Conservation (phyloP, 1,140 invertebrate genomes). For the Drosophila punjabiensis region DNA sequence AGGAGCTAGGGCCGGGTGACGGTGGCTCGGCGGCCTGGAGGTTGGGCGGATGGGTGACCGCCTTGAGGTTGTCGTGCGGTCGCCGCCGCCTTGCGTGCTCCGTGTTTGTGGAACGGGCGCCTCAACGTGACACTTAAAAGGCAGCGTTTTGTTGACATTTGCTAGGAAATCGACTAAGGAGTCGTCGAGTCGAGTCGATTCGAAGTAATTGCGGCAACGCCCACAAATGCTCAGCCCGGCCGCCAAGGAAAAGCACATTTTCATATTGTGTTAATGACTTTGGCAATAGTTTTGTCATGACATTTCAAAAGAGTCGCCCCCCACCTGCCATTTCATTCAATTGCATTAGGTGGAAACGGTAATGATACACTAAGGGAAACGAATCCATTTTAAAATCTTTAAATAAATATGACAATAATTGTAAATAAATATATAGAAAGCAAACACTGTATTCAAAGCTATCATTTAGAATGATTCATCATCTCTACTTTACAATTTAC, state of each 20-base stretch:
- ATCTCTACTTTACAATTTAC: neutral
- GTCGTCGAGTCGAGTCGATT: conserved; percentile 54
- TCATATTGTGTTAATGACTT: conserved; percentile 83
- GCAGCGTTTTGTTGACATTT: conserved; percentile 82
- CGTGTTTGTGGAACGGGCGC: conserved; percentile 31
- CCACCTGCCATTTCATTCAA: conserved; percentile 51
- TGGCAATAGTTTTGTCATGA: conserved; percentile 78
- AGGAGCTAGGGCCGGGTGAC: conserved; percentile 35
- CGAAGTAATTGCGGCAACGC: conserved; percentile 70
- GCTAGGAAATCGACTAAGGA: conserved; percentile 69
- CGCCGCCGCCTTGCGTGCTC: conserved; percentile 62
- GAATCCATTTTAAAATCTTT: neutral
- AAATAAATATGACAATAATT: no score
- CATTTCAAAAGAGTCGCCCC: conserved; percentile 54
- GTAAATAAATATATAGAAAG: neutral
- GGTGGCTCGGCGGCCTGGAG: neutral
- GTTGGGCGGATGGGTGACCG: conserved; percentile 26
- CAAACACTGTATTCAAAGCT: neutral
- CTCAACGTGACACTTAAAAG: conserved; percentile 80
- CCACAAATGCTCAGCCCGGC: conserved; percentile 36
- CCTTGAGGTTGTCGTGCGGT: conserved; percentile 58
- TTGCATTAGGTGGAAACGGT: conserved; percentile 41
- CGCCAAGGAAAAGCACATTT: conserved; percentile 60
- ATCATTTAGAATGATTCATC: neutral
- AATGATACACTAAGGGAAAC: conserved; percentile 37